Percentiles rank a stretch among this genome's conserved stretches.
Evolutionary conservation across 2,113 vertebrate species (phyloP).

Genomic region (Cyanoliseus patagonus): DNA sequence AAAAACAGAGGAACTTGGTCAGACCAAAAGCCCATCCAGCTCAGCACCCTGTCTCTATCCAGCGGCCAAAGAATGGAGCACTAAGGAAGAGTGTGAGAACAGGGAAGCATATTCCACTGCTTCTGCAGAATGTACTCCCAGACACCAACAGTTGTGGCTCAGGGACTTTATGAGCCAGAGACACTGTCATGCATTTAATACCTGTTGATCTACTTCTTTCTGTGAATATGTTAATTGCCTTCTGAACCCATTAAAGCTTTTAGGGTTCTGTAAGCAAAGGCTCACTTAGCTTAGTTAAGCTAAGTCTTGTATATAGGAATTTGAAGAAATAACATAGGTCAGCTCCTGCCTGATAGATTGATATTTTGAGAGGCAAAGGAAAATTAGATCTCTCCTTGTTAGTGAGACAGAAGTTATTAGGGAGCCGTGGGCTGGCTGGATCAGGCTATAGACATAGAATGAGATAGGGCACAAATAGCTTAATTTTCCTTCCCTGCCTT

Average conservation of each 20-base stretch:
- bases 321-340: not conserved
- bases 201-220: not conserved
- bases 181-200: not conserved
- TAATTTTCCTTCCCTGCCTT: not conserved
- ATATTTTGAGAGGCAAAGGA: not conserved
- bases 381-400: not conserved
- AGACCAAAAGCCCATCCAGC: not conserved
- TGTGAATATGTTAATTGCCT: not conserved
- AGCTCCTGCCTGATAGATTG: not conserved
- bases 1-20: not conserved
- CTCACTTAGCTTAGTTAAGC: not conserved
- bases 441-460: not conserved
- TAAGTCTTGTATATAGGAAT: not conserved
- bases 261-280: not conserved
- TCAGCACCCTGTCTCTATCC: not conserved
- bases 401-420: not conserved
- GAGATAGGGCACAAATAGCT: not conserved
- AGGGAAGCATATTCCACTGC: not conserved
- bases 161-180: not conserved
- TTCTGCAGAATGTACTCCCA: not conserved
- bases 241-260: not conserved
- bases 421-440: not conserved
- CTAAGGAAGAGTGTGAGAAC: not conserved
- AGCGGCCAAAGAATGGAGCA: not conserved
- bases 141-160: not conserved